Evolutionary conservation across 2,797 vertebrate genomes (phyloP), one percentile per base, ranked within the genome.

Genomic region (Amniataba percoides): DNA sequence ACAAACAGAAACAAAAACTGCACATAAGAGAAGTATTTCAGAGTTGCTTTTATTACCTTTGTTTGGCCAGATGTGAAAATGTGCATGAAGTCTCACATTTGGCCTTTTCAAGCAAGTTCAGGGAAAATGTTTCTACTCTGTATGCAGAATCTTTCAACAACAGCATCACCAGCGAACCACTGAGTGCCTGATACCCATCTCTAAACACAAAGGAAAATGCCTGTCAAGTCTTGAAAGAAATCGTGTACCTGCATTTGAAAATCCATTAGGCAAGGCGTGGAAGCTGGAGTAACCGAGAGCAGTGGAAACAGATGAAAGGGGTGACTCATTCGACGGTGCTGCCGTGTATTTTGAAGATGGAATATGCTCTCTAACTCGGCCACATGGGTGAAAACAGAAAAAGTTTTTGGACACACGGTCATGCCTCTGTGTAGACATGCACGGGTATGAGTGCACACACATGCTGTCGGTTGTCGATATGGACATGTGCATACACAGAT

Each of bases 161-260:
- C 85, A 90, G 74, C 86, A 82, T 88, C 84, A 84, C 74, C 77
- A 74, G 72, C 71, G 27, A 91, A 93, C 83, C 92, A 92, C 90
- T 94, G 90, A 86, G 89, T 77, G 83, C 80, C 87, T 82, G 86
- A 93, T 89, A 88, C 86, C 88, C 83, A 81, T 92, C 91, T 87
- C 76, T 77, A 85, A 92, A 92, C 89, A 91, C 89, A 92, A 92
- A 92, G 86, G 87, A 84, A 91, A 94, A 92, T 90, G 84, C 80
- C 87, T 86, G 92, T 93, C 91, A 91, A 92, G 86, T 93, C 88
- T 91, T 86, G 87, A 90, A 90, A 91, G 87, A 94, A 93, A 91
- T 88, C 55, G 46, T 90, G 88, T 84, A 92, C 88, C 90, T 94
- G 90, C 91, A 92, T 93, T 93, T 94, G 90, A 93, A 93, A 94